Evolutionary conservation across 1,140 invertebrate species (phyloP), one percentile per base, ranked within the genome.

Genomic region (Polypedilum vanderplanki): DNA sequence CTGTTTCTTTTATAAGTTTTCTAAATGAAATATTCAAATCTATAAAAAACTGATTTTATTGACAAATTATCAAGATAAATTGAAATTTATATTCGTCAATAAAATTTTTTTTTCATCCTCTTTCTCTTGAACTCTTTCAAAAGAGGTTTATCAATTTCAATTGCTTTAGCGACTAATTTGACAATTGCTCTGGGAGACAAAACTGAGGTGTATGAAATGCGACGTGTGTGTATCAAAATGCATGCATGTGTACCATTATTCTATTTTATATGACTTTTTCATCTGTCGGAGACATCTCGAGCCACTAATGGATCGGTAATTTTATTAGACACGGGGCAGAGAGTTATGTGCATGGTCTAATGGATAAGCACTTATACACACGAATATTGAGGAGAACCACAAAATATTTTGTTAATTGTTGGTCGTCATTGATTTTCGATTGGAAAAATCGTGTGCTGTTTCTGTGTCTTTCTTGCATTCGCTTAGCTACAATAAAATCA

Each of bases 311-410:
- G 46, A 57, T 57, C 46, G 17, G 20, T 70, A 70, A 70, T 70
- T 70, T 70, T 70, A 70, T 70, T 70, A 70, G 65, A 70, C 65
- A 70, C 65, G 65, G 65, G 65, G 65, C 65, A 70, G 18, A 70
- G 46, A 12, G 24, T 33, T n/a, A 57, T 57, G 41, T 46, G 15
- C 41, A 46, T 46, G 4, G 46, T 57, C 65, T 70, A 70, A 70
- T 70, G 65, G 65, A 70, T n/a, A n/a, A n/a, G n/a, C n/a, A n/a
- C n/a, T n/a, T n/a, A n/a, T n/a, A n/a, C n/a, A 33, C 65, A 70
- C 17, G n/a, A 15, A 20, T 20, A 18, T 70, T 70, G 17, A 67
- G 18, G 15, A 18, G 17, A 70, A 22, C 65, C 65, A 22, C 17
- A 70, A 70, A 70, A 22, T 70, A 7, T 70, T 20, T 20, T n/a